These are phyloP conservation scores for Psittacara wagleri DNA, from an alignment of 2,113 vertebrate species.

Conservation along the genomic window DNA sequence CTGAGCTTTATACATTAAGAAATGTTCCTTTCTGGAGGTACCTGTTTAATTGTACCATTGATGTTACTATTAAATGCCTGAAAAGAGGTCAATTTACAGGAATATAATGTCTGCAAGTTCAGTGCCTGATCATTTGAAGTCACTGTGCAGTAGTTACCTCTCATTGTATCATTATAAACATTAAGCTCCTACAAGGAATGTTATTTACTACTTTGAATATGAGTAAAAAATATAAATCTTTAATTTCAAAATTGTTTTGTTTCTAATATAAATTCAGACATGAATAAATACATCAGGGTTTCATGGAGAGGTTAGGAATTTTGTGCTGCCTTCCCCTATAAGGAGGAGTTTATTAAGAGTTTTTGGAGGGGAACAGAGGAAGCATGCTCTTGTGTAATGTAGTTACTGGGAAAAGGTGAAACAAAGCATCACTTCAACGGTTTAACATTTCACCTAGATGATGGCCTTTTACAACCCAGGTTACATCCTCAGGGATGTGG, in stretches of 20 bases:
- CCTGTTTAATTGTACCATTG: constrained; percentile 31
- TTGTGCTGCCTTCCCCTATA: not conserved
- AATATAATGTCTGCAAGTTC: constrained; percentile 31
- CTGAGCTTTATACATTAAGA: constrained; percentile 55
- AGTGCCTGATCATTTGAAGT: constrained; percentile 9
- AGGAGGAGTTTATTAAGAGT: not conserved
- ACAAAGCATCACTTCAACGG: rapidly evolving
- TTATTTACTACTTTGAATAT: constrained; percentile 64
- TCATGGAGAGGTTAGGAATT: not conserved
- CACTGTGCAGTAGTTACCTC: constrained; percentile 37
- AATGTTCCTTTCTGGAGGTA: constrained; percentile 8
- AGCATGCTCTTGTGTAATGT: not conserved
- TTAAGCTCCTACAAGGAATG: constrained; percentile 46
- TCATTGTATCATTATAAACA: constrained; percentile 20
- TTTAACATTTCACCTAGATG: not conserved
- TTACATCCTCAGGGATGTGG: not conserved
- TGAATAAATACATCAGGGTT: not conserved
- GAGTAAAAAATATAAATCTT: constrained; percentile 65
- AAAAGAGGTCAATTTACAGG: constrained; percentile 21
- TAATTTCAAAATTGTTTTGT: constrained; percentile 9
- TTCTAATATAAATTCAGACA: not conserved
- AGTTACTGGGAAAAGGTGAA: not conserved
- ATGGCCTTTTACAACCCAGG: not conserved
- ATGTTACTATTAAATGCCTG: constrained; percentile 8
- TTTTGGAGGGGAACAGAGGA: too few species aligned